phyloP scores from a whole-genome alignment of 2,888 invertebrate species.

The Halocaridina rubra region DNA sequence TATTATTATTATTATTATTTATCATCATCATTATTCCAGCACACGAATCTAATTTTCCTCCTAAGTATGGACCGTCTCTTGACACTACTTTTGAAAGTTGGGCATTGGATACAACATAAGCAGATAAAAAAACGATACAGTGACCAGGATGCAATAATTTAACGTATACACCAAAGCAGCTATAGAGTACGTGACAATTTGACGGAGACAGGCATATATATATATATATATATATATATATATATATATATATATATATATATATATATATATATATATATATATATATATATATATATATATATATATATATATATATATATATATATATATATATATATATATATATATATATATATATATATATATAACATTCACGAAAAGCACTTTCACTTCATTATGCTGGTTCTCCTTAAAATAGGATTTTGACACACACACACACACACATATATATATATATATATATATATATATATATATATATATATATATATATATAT shows the following conservation, averaged over 20 bases:
- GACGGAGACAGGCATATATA: background rate
- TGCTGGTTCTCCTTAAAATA: too few species aligned
- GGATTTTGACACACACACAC: background rate
- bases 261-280: background rate
- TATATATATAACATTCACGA: background rate
- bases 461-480: background rate
- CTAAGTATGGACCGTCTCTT: too few species aligned
- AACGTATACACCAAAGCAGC: too few species aligned
- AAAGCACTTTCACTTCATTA: too few species aligned
- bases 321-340: slow-evolving; percentile 11
- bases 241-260: background rate
- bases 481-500: background rate
- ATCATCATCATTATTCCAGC: too few species aligned
- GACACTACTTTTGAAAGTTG: too few species aligned
- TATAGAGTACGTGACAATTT: too few species aligned
- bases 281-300: background rate
- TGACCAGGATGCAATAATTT: too few species aligned
- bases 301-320: background rate
- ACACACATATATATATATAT: slow-evolving; percentile 4
- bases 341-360: background rate
- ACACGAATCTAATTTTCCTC: too few species aligned
- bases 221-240: background rate
- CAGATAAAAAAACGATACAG: too few species aligned
- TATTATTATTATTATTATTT: too few species aligned
- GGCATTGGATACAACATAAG: too few species aligned